These are phyloP conservation scores for Carollia perspicillata DNA, from an alignment of 2,113 vertebrate species.

Conservation along the genomic window DNA sequence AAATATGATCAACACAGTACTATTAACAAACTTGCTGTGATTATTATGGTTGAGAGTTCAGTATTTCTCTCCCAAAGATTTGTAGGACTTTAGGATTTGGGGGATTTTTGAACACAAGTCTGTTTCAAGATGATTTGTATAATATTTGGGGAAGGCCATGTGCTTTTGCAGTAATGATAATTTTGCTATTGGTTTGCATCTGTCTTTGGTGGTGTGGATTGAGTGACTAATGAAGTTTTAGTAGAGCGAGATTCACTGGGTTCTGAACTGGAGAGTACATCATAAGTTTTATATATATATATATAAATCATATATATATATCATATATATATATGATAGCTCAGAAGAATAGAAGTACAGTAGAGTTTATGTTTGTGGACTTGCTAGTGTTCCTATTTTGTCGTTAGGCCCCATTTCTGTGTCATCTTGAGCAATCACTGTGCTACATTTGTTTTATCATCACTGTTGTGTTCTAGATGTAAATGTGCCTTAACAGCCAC, in stretches of 20 bases:
- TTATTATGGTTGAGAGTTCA: neutral
- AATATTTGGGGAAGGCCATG: neutral
- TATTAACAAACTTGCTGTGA: neutral
- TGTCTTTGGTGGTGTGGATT: neutral
- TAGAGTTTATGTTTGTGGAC: neutral
- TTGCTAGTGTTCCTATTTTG: neutral
- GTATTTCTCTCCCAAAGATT: neutral
- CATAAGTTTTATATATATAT: neutral
- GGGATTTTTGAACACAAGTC: neutral
- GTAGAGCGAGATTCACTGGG: neutral
- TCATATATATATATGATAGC: neutral
- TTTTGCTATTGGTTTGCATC: neutral
- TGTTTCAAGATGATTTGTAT: neutral
- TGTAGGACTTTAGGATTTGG: neutral
- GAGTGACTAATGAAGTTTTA: neutral
- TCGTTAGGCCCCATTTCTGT: neutral
- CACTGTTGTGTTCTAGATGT: neutral
- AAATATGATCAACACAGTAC: conserved; percentile 18
- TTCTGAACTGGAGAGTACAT: neutral
- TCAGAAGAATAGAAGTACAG: neutral
- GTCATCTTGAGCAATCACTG: neutral
- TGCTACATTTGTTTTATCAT: neutral
- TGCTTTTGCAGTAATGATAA: neutral
- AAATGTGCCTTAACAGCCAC: neutral
- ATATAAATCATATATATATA: too few relatives aligned